These are phyloP conservation scores for Porites rus DNA, from an alignment of 92 coral and sea anemone species.

Conservation along the genomic window DNA sequence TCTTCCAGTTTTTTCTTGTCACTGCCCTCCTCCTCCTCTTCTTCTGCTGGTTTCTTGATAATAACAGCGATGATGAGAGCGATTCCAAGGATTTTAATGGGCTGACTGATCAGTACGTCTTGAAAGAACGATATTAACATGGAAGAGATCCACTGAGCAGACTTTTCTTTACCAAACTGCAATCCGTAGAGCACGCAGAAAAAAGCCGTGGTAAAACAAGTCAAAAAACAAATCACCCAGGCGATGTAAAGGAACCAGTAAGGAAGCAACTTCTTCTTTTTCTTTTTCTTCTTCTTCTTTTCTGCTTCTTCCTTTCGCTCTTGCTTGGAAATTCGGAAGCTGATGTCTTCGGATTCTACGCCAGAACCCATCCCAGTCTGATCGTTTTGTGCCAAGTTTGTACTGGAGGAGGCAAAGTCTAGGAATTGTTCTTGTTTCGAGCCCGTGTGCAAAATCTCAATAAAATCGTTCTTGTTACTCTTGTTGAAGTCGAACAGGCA, in stretches of 20 bases:
- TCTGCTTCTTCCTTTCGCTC: constrained; percentile 86
- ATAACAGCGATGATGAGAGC: constrained; percentile 92
- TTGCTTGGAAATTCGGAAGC: constrained; percentile 87
- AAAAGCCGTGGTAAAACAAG: constrained; percentile 83
- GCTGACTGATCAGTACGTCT: constrained; percentile 94
- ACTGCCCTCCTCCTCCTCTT: constrained; percentile 80
- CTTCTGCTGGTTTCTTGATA: constrained; percentile 92
- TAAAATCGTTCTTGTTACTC: constrained; percentile 78
- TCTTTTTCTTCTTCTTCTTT: constrained; percentile 77
- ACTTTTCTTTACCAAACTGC: constrained; percentile 93
- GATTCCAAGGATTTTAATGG: constrained; percentile 88
- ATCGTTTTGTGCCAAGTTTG: constrained; percentile 65
- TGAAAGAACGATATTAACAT: constrained; percentile 94
- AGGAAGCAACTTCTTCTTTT: constrained; percentile 84
- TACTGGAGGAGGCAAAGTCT: constrained; percentile 70
- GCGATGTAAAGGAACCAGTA: constrained; percentile 94
- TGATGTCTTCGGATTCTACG: constrained; percentile 81
- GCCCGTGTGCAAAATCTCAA: constrained; percentile 78
- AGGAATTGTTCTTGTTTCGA: constrained; percentile 75
- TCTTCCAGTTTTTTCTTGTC: constrained; percentile 81
- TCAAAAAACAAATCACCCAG: constrained; percentile 82
- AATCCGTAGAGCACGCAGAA: constrained; percentile 93
- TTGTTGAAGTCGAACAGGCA: constrained; percentile 87
- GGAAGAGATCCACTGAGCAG: constrained; percentile 93
- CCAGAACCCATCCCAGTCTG: constrained; percentile 58